Evolutionary conservation across 2,113 vertebrate species (phyloP), one percentile per base, ranked within the genome.

Genomic region (Elephantulus edwardii): DNA sequence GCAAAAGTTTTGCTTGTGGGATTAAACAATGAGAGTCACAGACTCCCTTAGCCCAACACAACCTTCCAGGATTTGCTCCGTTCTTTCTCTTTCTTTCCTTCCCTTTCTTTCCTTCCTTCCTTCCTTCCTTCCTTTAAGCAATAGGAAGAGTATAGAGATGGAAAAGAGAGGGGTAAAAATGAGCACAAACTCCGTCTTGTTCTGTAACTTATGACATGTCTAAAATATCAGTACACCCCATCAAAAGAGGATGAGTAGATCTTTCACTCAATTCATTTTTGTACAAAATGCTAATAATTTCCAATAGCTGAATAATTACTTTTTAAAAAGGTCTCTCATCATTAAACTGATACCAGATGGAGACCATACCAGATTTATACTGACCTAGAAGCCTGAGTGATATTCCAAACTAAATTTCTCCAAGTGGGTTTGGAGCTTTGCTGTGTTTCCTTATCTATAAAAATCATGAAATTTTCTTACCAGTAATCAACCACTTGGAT

Each of bases 281-380:
- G n/a, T 22, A 81, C 42, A 64, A 86, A 77, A 60, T 70, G 54
- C 24, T 74, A 84, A 77, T 74, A 58, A 77, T 89, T 78, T 22
- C 30, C 74, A 70, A n/a, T 40, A 74, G 35, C 44, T 91, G 56
- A 68, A 56, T 84, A 78, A 58, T 64, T 83, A 58, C 28, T 75
- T n/a, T n/a, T n/a, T 46, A 74, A 56, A 58, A 92, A 78, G 81
- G 28, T 76, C 89, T 92, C 88, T 93, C 66, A n/a, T 24, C 56
- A 74, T 78, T 40, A 86, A 84, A 44, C 33, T 58, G 54, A 30
- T 35, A 79, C 92, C 16, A 50, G 30, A 56, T 66, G 26, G 33
- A 54, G 78, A 83, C 48, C 58, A n/a, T 12, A 54, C 48, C 40
- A 11, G 3, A 76, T 64, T 42, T 13, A 7, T 26, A 70, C 44